phyloP scores from a whole-genome alignment of 2,888 invertebrate genomes.

The Acrobeloides nanus region DNA sequence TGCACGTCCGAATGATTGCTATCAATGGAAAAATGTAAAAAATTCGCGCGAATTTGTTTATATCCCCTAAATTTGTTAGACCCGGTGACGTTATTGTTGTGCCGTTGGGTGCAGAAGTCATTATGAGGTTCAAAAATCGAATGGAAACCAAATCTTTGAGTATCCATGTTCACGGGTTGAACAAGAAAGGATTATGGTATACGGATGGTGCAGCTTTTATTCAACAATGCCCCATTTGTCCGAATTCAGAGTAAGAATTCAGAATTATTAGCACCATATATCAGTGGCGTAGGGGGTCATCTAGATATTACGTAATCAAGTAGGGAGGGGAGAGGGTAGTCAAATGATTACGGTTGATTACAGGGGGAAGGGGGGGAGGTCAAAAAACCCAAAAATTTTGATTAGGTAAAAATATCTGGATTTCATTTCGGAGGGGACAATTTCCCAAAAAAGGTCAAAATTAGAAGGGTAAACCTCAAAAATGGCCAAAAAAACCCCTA shows the following conservation, averaged over 20 bases:
- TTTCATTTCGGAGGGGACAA: too few relatives aligned
- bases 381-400: too few relatives aligned
- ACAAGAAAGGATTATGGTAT: constrained; percentile 40
- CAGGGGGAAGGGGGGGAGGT: too few relatives aligned
- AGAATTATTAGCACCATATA: too few relatives aligned
- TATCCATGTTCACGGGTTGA: constrained; percentile 43
- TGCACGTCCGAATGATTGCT: constrained; percentile 28
- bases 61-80: constrained; percentile 17
- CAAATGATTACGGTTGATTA: too few relatives aligned
- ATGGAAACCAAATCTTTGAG: constrained; percentile 36
- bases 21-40: constrained; percentile 32
- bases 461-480: too few relatives aligned
- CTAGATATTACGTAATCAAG: too few relatives aligned
- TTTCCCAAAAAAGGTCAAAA: too few relatives aligned
- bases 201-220: constrained; percentile 43
- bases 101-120: constrained; percentile 36
- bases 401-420: too few relatives aligned
- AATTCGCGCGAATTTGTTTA: background rate
- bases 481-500: too few relatives aligned
- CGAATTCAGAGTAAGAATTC: constrained; percentile 23
- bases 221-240: constrained; percentile 46
- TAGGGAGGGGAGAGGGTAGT: too few relatives aligned
- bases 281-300: too few relatives aligned
- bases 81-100: constrained; percentile 42
- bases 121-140: constrained; percentile 35